Evolutionary conservation across 2,797 vertebrate species (phyloP), one percentile per base, ranked within the genome.

Genomic region (Gephyroberyx darwinii): DNA sequence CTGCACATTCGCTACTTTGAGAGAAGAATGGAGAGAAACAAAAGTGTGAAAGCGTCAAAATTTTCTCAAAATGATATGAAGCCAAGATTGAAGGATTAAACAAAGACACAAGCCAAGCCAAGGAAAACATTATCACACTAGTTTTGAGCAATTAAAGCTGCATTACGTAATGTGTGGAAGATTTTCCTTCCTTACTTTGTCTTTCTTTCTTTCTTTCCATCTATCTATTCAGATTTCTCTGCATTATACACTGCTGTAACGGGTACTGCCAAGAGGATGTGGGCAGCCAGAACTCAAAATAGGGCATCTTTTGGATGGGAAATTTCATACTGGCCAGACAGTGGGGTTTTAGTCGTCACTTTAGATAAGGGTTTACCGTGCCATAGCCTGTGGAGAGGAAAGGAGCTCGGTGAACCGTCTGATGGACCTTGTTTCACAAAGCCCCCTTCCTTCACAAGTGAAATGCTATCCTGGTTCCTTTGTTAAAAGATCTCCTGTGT

Each of bases 311-410:
- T 69, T 56, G 17, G 7, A 8, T 66, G 70, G 58, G 26, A 26
- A 26, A 30, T 17, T 47, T 78, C 22, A 64, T 47, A 20, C 80
- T 77, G 77, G 64, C 64, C 31, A 72, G 69, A 74, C 50, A 1
- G 30, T 62, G 13, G 5, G 48, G 20, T 69, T 74, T 71, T 62
- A 86, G 31, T 55, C 65, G 79, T 74, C 66, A 30, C 72, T 75
- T 66, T 48, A 78, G 58, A 81, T 78, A 61, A 75, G 22, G 22
- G 26, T 69, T 81, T 56, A 65, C 71, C 62, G 69, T 67, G 69
- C 76, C 54, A 70, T 86, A 78, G 83, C 79, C 87, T 62, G 68
- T 65, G 51, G 6, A 76, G 72, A 69, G 52, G 55, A 64, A 35
- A 45, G 66, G 17, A 50, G 31, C 20, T 10, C 19, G 5, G 55